Evolutionary conservation across 2,797 vertebrate genomes (phyloP).

Genomic region (Peromyscus nudipes): DNA sequence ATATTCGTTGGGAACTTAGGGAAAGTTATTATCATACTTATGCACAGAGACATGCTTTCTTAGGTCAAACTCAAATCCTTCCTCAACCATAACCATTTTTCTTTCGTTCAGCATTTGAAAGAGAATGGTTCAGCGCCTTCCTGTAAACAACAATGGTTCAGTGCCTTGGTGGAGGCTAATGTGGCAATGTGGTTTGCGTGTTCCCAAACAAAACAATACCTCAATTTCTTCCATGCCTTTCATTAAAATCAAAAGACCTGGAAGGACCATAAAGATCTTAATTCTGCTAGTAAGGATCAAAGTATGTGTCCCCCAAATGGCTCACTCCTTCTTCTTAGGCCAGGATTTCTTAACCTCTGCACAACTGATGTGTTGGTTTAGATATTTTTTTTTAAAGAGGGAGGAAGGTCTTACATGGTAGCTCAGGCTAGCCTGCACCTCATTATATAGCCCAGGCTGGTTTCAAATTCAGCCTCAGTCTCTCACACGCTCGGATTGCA

Average conservation of each 20-base stretch:
- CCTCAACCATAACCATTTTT: background rate
- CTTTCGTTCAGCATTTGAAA: background rate
- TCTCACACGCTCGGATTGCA: background rate
- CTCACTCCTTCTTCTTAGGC: background rate
- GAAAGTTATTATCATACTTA: constrained; percentile 8
- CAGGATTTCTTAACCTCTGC: background rate
- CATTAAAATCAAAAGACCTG: background rate
- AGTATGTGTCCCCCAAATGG: background rate
- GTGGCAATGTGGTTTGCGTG: background rate
- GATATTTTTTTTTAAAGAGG: background rate
- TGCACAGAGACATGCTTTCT: constrained; percentile 9
- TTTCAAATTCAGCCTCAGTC: background rate
- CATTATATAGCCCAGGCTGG: background rate
- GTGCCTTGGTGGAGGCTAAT: background rate
- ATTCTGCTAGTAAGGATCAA: background rate
- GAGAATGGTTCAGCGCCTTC: background rate
- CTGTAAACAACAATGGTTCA: background rate
- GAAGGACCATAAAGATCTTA: background rate
- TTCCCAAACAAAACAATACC: background rate
- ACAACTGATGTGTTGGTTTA: background rate
- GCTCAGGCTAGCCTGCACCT: background rate
- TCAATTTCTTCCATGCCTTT: background rate
- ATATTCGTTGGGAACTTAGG: background rate
- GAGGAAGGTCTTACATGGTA: background rate
- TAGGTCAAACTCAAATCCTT: constrained; percentile 27